Evolutionary conservation across 2,888 invertebrate genomes (phyloP).

Genomic region (Hirtodrosophila duncani): DNA sequence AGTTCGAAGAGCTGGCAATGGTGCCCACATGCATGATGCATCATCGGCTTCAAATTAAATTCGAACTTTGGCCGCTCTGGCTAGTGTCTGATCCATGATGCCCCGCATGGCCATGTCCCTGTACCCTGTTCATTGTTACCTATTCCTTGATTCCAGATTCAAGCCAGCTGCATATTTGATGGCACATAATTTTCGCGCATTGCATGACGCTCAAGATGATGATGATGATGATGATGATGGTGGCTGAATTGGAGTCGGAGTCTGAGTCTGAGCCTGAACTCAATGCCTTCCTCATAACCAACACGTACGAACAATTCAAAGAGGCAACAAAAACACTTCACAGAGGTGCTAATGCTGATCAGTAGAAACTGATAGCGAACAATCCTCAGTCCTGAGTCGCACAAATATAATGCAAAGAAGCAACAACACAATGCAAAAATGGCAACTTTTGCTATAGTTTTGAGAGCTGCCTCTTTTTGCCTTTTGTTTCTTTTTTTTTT

Average conservation of each 20-base stretch:
- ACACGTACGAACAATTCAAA: constrained; percentile 69
- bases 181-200: constrained; percentile 56
- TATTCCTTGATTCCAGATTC: no score
- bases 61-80: constrained; percentile 48
- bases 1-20: constrained; percentile 27
- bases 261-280: no score
- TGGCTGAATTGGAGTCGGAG: not conserved
- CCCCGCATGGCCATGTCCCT: no score
- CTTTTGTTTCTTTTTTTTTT: constrained; percentile 20
- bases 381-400: constrained; percentile 12
- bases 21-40: constrained; percentile 34
- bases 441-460: constrained; percentile 11
- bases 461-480: constrained; percentile 5
- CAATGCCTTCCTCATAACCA: constrained; percentile 65
- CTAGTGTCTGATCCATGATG: no score
- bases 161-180: constrained; percentile 45
- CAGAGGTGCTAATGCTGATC: constrained; percentile 71
- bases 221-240: constrained; percentile 35
- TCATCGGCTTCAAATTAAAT: constrained; percentile 61
- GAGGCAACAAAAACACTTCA: constrained; percentile 47
- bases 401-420: constrained; percentile 65
- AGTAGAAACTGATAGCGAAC: constrained; percentile 63
- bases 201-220: constrained; percentile 41
- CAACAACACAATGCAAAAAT: constrained; percentile 51
- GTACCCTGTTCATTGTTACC: no score